phyloP scores from a whole-genome alignment of 2,888 invertebrate genomes.

The Cordilura impudica region DNA sequence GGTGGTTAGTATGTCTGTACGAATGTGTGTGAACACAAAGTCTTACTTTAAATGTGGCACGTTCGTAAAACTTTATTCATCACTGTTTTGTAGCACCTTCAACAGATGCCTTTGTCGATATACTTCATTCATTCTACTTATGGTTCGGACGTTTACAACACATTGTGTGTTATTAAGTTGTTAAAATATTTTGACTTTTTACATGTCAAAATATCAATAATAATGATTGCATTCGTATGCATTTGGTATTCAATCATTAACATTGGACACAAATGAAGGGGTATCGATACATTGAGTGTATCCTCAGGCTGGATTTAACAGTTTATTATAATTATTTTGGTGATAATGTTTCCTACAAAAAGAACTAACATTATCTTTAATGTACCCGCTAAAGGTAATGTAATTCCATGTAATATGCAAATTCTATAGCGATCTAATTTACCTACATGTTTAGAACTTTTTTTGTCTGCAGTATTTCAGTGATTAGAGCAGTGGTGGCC shows the following conservation, averaged over 20 bases:
- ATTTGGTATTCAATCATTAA: slow-evolving; percentile 19
- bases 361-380: slow-evolving; percentile 41
- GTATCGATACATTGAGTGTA: not conserved
- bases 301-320: slow-evolving; percentile 71
- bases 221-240: slow-evolving; percentile 19
- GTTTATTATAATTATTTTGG: slow-evolving; percentile 65
- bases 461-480: too few relatives aligned
- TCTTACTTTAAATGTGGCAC: slow-evolving; percentile 58
- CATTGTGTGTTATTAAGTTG: slow-evolving; percentile 56
- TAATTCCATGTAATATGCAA: too few relatives aligned
- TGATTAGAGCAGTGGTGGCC: too few relatives aligned
- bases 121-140: not conserved
- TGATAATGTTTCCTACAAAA: slow-evolving; percentile 6
- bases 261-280: not conserved
- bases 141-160: not conserved
- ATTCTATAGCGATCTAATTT: too few relatives aligned
- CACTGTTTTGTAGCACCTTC: slow-evolving; percentile 60
- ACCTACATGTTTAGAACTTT: too few relatives aligned
- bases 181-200: slow-evolving; percentile 60
- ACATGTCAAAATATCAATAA: slow-evolving; percentile 59
- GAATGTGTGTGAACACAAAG: slow-evolving; percentile 5
- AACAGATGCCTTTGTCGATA: slow-evolving; percentile 57
- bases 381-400: slow-evolving; percentile 42
- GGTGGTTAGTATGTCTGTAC: not conserved
- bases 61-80: slow-evolving; percentile 56